These are phyloP conservation scores for Eurystomus glaucurus DNA, from an alignment of 2,797 vertebrate genomes.

Conservation along the genomic window DNA sequence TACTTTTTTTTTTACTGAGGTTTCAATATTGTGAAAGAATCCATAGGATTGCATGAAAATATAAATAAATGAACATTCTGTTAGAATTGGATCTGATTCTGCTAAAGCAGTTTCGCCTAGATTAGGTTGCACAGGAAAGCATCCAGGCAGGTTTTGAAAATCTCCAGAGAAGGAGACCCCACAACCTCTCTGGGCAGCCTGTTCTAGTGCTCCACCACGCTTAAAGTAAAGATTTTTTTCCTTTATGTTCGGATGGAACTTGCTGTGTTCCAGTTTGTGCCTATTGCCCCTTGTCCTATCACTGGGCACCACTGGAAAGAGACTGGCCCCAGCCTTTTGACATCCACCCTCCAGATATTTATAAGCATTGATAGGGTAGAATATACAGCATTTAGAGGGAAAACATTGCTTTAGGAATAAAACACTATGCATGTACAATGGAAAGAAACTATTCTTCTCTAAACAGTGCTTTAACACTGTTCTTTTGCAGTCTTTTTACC, in stretches of 20 bases:
- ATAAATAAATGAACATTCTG: not conserved
- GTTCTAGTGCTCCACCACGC: not conserved
- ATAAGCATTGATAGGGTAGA: not conserved
- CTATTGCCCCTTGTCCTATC: not conserved
- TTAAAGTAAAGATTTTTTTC: not conserved
- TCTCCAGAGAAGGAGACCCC: not conserved
- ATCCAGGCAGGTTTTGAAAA: not conserved
- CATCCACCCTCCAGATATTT: not conserved
- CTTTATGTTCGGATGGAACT: not conserved
- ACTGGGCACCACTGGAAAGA: no score
- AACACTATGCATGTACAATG: not conserved
- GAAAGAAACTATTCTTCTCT: not conserved
- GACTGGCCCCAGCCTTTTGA: not conserved
- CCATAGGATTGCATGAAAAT: not conserved
- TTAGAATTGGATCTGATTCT: not conserved
- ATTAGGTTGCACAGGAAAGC: not conserved
- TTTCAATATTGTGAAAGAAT: not conserved
- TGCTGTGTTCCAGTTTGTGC: not conserved
- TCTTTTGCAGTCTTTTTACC: not conserved
- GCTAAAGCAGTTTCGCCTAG: not conserved
- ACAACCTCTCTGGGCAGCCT: not conserved
- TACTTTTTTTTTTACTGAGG: not conserved
- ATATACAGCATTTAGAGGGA: not conserved
- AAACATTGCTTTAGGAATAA: not conserved
- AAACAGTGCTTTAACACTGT: fast-evolving